These are phyloP conservation scores for Poeciliopsis prolifica DNA, from an alignment of 2,113 vertebrate genomes.

Conservation along the genomic window DNA sequence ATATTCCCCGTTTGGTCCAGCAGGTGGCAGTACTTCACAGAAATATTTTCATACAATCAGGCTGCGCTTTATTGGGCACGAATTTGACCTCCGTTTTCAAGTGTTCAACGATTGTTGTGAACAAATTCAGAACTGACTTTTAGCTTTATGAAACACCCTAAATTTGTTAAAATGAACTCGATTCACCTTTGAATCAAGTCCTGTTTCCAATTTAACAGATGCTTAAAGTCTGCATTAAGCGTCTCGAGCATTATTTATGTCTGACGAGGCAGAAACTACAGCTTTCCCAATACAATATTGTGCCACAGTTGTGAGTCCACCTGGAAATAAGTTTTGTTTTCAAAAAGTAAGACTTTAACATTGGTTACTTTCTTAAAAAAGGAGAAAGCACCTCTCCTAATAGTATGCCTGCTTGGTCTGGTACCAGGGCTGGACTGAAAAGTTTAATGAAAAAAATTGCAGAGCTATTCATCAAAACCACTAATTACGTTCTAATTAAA, in stretches of 20 bases:
- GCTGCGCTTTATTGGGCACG: no score
- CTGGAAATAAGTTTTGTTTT: no score
- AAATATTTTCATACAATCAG: not conserved
- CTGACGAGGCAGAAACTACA: not conserved
- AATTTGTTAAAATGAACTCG: not conserved
- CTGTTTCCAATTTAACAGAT: not conserved
- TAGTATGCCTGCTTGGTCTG: no score
- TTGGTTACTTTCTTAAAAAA: no score
- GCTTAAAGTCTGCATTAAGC: not conserved
- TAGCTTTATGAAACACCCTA: not conserved
- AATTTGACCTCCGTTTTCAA: no score
- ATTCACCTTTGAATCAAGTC: no score
- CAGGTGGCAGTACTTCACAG: slow-evolving; percentile 40
- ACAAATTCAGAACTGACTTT: not conserved
- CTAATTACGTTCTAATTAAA: not conserved
- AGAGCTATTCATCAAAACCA: not conserved
- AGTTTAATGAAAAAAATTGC: no score
- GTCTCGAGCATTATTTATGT: not conserved
- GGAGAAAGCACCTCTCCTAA: no score
- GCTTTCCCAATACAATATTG: not conserved
- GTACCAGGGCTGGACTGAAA: no score
- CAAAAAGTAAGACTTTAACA: no score
- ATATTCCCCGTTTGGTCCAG: slow-evolving; percentile 5
- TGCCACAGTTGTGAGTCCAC: no score
- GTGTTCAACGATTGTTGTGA: not conserved